These are phyloP conservation scores for Xyrichtys novacula DNA, from an alignment of 2,797 vertebrate species.

Conservation along the genomic window DNA sequence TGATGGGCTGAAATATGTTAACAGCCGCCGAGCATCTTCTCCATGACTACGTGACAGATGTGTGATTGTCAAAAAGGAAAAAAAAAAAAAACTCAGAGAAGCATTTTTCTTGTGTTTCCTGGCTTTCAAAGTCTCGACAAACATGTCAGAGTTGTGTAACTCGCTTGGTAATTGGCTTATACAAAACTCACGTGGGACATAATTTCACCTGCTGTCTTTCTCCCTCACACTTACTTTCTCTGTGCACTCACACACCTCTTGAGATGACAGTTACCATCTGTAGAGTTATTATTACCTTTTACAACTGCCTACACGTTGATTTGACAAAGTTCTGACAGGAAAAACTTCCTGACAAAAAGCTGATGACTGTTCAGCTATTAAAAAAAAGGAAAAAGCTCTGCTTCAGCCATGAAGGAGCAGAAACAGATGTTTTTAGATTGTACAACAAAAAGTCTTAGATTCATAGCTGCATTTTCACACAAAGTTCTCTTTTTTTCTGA, in stretches of 20 bases:
- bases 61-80: constrained; percentile 6
- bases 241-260: constrained; percentile 41
- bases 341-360: constrained; percentile 38
- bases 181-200: constrained; percentile 59
- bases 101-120: constrained; percentile 32
- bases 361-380: constrained; percentile 29
- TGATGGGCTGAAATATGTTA: constrained; percentile 17
- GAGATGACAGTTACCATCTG: constrained; percentile 69
- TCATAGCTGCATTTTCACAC: neutral
- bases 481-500: neutral
- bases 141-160: constrained; percentile 50
- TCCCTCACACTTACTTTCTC: constrained; percentile 31
- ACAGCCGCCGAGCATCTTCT: constrained; percentile 11
- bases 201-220: constrained; percentile 56
- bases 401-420: neutral
- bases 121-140: constrained; percentile 50
- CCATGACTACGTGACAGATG: constrained; percentile 5
- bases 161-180: constrained; percentile 65
- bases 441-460: neutral
- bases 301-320: constrained; percentile 57
- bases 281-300: constrained; percentile 67
- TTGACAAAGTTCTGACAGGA: constrained; percentile 50
- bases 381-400: neutral
- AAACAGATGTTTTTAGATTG: constrained; percentile 10
- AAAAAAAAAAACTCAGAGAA: constrained; percentile 5